These are phyloP conservation scores for Conus canariensis DNA, from an alignment of 2,888 invertebrate species.

Conservation along the genomic window DNA sequence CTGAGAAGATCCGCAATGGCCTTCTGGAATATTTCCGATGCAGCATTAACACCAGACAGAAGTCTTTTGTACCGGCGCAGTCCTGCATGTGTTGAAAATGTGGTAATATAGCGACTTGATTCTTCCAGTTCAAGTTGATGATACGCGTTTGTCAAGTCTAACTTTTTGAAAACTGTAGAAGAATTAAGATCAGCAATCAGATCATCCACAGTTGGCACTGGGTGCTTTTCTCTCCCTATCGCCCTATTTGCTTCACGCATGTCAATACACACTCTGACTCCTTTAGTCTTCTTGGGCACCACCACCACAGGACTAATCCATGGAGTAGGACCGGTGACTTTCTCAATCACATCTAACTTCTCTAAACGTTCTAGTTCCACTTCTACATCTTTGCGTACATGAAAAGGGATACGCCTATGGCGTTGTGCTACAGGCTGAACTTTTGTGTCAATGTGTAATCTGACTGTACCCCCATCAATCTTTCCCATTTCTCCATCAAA, in stretches of 20 bases:
- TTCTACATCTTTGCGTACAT: slow-evolving; percentile 50
- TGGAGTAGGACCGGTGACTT: slow-evolving; percentile 54
- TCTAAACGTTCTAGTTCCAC: slow-evolving; percentile 51
- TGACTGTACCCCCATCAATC: neutral
- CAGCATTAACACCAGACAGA: slow-evolving; percentile 67
- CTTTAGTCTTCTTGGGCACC: slow-evolving; percentile 47
- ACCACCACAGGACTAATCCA: slow-evolving; percentile 46
- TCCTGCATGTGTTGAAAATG: slow-evolving; percentile 57
- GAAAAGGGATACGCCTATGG: slow-evolving; percentile 47
- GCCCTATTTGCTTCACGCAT: slow-evolving; percentile 58
- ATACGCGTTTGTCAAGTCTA: slow-evolving; percentile 57
- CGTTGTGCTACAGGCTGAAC: slow-evolving; percentile 51
- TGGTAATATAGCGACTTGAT: slow-evolving; percentile 60
- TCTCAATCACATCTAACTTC: slow-evolving; percentile 54
- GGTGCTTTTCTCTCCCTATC: slow-evolving; percentile 53
- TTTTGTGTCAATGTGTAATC: too few species aligned
- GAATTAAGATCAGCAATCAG: slow-evolving; percentile 56
- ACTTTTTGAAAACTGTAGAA: slow-evolving; percentile 48
- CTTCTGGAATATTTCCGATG: slow-evolving; percentile 74
- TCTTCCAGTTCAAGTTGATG: slow-evolving; percentile 55
- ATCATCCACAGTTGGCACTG: slow-evolving; percentile 45
- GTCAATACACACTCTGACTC: slow-evolving; percentile 59
- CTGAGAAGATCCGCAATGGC: slow-evolving; percentile 72
- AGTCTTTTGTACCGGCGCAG: slow-evolving; percentile 6
- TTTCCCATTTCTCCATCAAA: neutral